Conservation (phyloP, 1,140 invertebrate genomes). For the Stegodyphus mimosarum region DNA sequence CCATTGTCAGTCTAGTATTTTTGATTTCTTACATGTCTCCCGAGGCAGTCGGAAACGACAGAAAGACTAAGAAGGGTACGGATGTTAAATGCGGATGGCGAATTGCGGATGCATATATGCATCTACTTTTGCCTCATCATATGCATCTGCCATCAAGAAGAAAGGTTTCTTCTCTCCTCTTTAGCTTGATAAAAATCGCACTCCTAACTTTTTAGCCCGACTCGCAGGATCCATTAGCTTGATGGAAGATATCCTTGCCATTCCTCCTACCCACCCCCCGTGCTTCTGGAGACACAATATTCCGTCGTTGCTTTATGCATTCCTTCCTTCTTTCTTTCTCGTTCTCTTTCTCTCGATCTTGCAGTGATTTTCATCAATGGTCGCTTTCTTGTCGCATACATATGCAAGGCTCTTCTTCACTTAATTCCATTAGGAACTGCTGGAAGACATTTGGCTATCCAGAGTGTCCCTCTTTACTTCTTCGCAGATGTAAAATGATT, state of each 20-base stretch:
- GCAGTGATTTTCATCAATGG: conserved; percentile 58
- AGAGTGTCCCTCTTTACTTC: conserved; percentile 36
- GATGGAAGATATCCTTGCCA: conserved; percentile 30
- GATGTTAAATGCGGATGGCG: conserved; percentile 48
- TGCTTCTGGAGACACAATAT: conserved; percentile 18
- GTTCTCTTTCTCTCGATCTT: conserved; percentile 9
- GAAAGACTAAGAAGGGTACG: conserved; percentile 5
- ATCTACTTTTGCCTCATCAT: conserved; percentile 59
- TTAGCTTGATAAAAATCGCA: conserved; percentile 58
- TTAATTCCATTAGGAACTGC: conserved; percentile 56
- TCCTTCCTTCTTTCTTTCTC: conserved; percentile 17
- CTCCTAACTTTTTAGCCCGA: conserved; percentile 51
- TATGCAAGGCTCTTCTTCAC: conserved; percentile 52
- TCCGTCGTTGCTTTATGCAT: conserved; percentile 39
- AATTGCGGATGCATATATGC: conserved; percentile 57
- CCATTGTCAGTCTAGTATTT: too few species aligned
- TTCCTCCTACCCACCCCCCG: not conserved
- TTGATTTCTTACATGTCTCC: too few species aligned
- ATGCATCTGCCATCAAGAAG: conserved; percentile 56
- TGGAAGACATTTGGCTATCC: conserved; percentile 36
- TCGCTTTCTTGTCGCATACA: conserved; percentile 50
- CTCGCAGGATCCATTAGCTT: conserved; percentile 53
- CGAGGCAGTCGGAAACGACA: not conserved
- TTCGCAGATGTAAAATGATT: conserved; percentile 56
- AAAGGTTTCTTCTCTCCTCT: conserved; percentile 55